A percentile compares a stretch with the other conserved stretches of the same genome.
These are phyloP conservation scores for Phymastichus coffea DNA, from an alignment of 1,140 invertebrate genomes.

Conservation along the genomic window DNA sequence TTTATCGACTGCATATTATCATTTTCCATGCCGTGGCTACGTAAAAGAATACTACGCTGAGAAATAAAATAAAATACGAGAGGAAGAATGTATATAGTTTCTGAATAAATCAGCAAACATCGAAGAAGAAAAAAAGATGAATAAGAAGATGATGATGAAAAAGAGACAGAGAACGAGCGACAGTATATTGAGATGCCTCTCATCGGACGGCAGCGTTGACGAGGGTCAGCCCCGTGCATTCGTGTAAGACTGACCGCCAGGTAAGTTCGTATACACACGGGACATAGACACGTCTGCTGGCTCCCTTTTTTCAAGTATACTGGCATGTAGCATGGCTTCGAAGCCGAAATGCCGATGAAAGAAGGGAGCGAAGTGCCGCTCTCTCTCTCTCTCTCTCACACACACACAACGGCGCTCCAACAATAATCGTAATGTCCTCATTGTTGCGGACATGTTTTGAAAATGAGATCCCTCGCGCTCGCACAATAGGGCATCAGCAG, in stretches of 20 bases:
- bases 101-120: conserved; percentile 18
- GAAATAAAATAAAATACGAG: not conserved
- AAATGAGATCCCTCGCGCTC: conserved; percentile 46
- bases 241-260: conserved; percentile 48
- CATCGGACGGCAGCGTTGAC: conserved; percentile 50
- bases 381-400: no score
- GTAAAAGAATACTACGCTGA: no score
- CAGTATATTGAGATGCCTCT: conserved; percentile 52
- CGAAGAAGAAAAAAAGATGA: conserved; percentile 4
- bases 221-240: conserved; percentile 46
- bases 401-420: conserved; percentile 34
- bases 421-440: conserved; percentile 54
- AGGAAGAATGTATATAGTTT: conserved; percentile 12
- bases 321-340: no score
- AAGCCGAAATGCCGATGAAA: no score
- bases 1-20: no score
- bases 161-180: not conserved
- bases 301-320: no score
- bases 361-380: no score
- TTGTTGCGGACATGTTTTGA: conserved; percentile 58
- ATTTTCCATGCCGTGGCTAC: no score
- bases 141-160: conserved; percentile 8
- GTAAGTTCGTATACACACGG: conserved; percentile 35
- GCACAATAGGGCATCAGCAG: no score
- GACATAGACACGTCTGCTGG: no score